Percentiles rank a stretch among this genome's conserved stretches.
These are phyloP conservation scores for Procavia capensis DNA, from an alignment of 2,113 vertebrate genomes.

Conservation along the genomic window DNA sequence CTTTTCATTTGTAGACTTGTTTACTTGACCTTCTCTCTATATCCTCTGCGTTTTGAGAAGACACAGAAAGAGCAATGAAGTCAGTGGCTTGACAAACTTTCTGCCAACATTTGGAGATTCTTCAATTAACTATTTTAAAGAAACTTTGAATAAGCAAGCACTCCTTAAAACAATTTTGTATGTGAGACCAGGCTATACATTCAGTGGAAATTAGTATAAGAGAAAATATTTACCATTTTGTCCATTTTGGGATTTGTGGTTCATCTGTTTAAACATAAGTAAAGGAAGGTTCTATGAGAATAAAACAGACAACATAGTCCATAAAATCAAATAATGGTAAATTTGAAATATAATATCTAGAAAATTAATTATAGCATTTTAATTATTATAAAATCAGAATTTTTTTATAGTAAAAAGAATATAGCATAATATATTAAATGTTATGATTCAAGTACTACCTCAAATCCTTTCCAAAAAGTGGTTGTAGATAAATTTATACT, in stretches of 20 bases:
- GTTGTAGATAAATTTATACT: not conserved
- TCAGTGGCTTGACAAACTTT: slow-evolving; percentile 17
- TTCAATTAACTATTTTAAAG: slow-evolving; percentile 9
- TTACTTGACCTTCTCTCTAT: slow-evolving; percentile 39
- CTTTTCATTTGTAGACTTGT: slow-evolving; percentile 40
- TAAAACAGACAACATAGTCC: not conserved
- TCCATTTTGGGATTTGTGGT: slow-evolving; percentile 28
- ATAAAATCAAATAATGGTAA: not conserved
- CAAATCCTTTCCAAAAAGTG: slow-evolving; percentile 22
- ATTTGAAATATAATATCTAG: not conserved
- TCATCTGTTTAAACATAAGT: slow-evolving; percentile 35
- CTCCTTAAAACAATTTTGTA: not conserved
- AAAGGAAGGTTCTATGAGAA: not conserved
- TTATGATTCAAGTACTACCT: not conserved
- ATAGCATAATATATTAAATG: slow-evolving; percentile 8
- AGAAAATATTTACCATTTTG: slow-evolving; percentile 54
- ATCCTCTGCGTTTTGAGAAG: slow-evolving; percentile 20
- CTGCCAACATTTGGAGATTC: slow-evolving; percentile 45
- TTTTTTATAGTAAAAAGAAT: slow-evolving; percentile 22
- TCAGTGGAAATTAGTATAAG: slow-evolving; percentile 6
- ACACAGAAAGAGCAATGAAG: slow-evolving; percentile 48
- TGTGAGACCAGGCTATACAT: slow-evolving; percentile 6
- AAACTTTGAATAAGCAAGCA: slow-evolving; percentile 32
- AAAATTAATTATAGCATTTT: slow-evolving; percentile 45
- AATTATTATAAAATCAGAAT: not conserved